phyloP scores from a whole-genome alignment of 2,113 vertebrate species.

The Mesocricetus auratus region DNA sequence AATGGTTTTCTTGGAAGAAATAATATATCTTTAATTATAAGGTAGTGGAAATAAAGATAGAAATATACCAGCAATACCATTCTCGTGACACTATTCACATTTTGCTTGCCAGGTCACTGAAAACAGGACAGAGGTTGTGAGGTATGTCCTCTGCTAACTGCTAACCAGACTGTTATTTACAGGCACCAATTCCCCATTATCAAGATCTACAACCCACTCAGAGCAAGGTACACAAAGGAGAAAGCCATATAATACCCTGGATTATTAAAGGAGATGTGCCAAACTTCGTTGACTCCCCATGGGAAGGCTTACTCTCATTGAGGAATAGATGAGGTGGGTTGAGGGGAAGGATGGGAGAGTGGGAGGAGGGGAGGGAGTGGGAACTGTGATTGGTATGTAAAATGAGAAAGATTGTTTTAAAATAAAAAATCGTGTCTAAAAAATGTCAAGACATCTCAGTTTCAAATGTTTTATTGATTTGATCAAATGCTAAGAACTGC shows the following conservation, averaged over 20 bases:
- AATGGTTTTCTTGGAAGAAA: slow-evolving; percentile 79
- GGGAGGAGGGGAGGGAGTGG: no score
- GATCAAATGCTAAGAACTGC: slow-evolving; percentile 61
- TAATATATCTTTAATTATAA: slow-evolving; percentile 76
- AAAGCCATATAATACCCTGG: slow-evolving; percentile 52
- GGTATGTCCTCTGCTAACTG: slow-evolving; percentile 79
- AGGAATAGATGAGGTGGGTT: no score
- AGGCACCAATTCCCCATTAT: slow-evolving; percentile 62
- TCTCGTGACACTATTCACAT: slow-evolving; percentile 57
- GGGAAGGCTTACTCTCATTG: no score
- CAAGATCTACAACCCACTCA: slow-evolving; percentile 67
- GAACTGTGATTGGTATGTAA: no score
- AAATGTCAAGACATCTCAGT: background rate
- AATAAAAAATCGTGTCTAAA: no score
- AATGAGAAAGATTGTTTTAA: no score
- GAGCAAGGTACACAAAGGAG: slow-evolving; percentile 67
- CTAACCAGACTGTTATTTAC: slow-evolving; percentile 81
- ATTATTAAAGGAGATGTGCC: no score
- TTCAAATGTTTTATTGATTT: slow-evolving; percentile 71
- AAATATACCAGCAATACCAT: slow-evolving; percentile 41
- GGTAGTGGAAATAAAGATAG: slow-evolving; percentile 72
- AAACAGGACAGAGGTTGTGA: slow-evolving; percentile 83
- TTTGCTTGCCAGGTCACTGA: slow-evolving; percentile 84
- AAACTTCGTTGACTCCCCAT: no score
- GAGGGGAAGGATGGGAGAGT: no score